Evolutionary conservation across 2,113 vertebrate species (phyloP).

Genomic region (Salvelinus alpinus): DNA sequence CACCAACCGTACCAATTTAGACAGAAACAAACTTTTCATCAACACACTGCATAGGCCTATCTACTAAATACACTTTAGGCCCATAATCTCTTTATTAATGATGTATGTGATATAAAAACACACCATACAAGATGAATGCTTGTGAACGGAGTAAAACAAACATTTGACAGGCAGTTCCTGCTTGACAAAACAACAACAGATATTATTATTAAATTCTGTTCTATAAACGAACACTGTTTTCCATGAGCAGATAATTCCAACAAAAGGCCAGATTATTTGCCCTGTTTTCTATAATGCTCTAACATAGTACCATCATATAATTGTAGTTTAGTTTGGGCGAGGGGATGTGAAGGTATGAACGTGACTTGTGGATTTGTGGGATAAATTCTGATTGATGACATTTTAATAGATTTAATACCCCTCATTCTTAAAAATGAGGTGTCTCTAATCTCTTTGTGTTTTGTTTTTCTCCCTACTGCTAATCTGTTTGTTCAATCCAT

Average conservation of each 20-base stretch:
- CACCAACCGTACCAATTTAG: background rate
- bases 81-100: background rate
- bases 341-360: constrained; percentile 3
- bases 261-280: constrained; percentile 10
- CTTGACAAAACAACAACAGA: background rate
- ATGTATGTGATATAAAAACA: background rate
- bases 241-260: constrained; percentile 13
- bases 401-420: constrained; percentile 56
- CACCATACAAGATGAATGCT: background rate
- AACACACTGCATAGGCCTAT: background rate
- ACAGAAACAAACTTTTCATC: background rate
- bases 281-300: background rate
- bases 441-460: constrained; percentile 39
- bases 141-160: background rate
- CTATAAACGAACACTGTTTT: constrained; percentile 20
- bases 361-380: constrained; percentile 31
- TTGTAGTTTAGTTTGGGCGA: constrained; percentile 35
- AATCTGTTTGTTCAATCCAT: constrained; percentile 41
- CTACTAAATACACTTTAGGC: background rate
- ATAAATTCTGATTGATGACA: constrained; percentile 46
- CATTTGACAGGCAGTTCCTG: background rate
- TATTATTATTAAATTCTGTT: background rate
- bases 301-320: constrained; percentile 37
- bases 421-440: constrained; percentile 31
- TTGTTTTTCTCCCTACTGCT: constrained; percentile 25